Base-by-base conservation (phyloP, 2,113 vertebrate species). In the Thomomys bottae region DNA sequence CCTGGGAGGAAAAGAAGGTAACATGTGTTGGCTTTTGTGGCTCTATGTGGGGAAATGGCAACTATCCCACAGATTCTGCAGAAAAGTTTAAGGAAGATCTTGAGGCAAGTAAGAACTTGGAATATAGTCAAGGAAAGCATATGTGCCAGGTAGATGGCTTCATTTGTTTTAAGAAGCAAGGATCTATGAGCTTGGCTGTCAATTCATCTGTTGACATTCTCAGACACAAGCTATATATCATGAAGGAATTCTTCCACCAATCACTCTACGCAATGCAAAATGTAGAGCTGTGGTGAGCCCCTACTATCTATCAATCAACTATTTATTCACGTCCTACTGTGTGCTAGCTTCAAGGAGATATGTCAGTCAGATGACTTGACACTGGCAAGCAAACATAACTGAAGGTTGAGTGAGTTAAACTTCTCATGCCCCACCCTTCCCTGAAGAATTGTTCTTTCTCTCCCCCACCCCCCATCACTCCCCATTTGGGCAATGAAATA, bases 201-300 rank as follows among this genome's bases (percentile, higher is more conserved):
- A 90, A 81, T 91, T 92, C 42, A 90, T 86, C 87, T 70, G 67
- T 8, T 90, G 64, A 88, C 93, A 90, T 86, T 90, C 87, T 73
- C 76, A 96, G 92, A 92, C 80, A 93, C 76, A 68, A 54, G 83
- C 67, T 63, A 36, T 90, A 34, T 28, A 91, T 95, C 84, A 92
- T 75, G 0, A 1, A 86, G 42, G 76, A 93, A 80, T 88, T 90
- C 90, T 85, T 90, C 36, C 77, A 87, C 91, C 90, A 66, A 73
- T 88, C 73, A 87, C 63, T 93, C 89, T 75, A 23, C 20, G 24
- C 82, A 87, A 63, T 64, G 85, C 76, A 86, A 86, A 94, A 90
- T 17, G 40, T n/a, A 88, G 40, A 90, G 84, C 86, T 57, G 61
- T 71, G 57, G 61, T 40, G 57, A 95, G 73, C 36, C 78, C 71